Evolutionary conservation across 1,140 invertebrate genomes (phyloP).

Genomic region (Drosophila bifasciata): DNA sequence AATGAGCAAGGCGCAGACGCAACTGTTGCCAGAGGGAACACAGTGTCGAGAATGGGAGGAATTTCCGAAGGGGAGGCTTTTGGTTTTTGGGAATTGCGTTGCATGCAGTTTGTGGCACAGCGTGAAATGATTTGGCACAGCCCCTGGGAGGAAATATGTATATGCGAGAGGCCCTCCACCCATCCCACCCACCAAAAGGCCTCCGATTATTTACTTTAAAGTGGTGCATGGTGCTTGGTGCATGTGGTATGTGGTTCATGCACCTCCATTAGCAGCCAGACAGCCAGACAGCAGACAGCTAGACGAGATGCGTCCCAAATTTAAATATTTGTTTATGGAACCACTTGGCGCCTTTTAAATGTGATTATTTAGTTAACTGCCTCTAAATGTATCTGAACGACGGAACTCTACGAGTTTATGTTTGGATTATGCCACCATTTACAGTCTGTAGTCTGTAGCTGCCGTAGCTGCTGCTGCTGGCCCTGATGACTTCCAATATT

Average conservation of each 20-base stretch:
- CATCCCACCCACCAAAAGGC: conserved; percentile 35
- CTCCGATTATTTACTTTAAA: conserved; percentile 58
- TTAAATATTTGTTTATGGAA: conserved; percentile 83
- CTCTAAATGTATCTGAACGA: conserved; percentile 11
- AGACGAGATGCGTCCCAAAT: conserved; percentile 46
- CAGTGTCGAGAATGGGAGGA: not conserved
- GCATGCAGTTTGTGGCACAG: conserved; percentile 48
- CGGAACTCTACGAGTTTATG: conserved; percentile 37
- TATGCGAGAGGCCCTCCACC: not conserved
- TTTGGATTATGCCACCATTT: conserved; percentile 47
- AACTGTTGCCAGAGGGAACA: conserved; percentile 61
- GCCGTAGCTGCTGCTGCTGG: conserved; percentile 10
- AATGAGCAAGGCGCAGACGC: conserved; percentile 73
- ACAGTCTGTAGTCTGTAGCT: conserved; percentile 33
- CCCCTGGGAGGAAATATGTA: not conserved
- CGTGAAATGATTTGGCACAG: conserved; percentile 75
- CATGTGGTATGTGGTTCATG: no score
- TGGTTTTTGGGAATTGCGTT: conserved; percentile 29
- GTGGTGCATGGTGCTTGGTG: conserved; percentile 29
- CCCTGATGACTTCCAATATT: conserved; percentile 72
- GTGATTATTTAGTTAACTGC: conserved; percentile 80
- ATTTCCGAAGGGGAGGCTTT: conserved; percentile 7
- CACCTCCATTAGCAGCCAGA: conserved; percentile 37
- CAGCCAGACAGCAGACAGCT: conserved; percentile 11
- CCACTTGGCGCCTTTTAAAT: conserved; percentile 84